These are phyloP conservation scores for Cryptus armator DNA, from an alignment of 2,888 invertebrate genomes.

Conservation along the genomic window DNA sequence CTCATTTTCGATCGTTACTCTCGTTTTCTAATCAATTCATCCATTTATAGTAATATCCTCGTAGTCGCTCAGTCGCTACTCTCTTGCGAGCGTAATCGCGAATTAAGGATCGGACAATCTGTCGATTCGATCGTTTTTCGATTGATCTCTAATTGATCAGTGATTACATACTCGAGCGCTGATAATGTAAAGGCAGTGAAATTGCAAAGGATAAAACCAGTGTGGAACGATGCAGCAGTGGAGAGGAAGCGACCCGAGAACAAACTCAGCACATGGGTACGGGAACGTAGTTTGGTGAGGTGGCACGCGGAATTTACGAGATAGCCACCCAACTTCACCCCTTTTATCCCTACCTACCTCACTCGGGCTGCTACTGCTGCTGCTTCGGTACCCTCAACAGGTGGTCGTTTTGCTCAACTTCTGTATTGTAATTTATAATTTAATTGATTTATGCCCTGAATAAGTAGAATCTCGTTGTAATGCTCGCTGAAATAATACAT, in stretches of 20 bases:
- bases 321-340: constrained; percentile 81
- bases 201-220: constrained; percentile 29
- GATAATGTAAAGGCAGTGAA: constrained; percentile 31
- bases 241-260: constrained; percentile 44
- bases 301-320: constrained; percentile 83
- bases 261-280: constrained; percentile 60
- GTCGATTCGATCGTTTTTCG: constrained; percentile 20
- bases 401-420: constrained; percentile 84
- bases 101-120: constrained; percentile 15
- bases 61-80: neutral
- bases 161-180: constrained; percentile 12
- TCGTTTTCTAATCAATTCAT: constrained; percentile 25
- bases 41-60: neutral
- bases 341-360: constrained; percentile 79
- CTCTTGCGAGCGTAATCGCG: neutral
- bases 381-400: constrained; percentile 80
- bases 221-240: constrained; percentile 28
- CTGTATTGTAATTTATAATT: constrained; percentile 84
- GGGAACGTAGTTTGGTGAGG: constrained; percentile 70
- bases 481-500: constrained; percentile 44
- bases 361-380: constrained; percentile 62
- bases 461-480: constrained; percentile 60
- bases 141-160: constrained; percentile 34
- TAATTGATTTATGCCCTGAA: constrained; percentile 82
- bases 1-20: constrained; percentile 38